A percentile compares a stretch with the other conserved stretches of the same genome.
phyloP scores from a whole-genome alignment of 2,113 vertebrate genomes.

The Peromyscus californicus region DNA sequence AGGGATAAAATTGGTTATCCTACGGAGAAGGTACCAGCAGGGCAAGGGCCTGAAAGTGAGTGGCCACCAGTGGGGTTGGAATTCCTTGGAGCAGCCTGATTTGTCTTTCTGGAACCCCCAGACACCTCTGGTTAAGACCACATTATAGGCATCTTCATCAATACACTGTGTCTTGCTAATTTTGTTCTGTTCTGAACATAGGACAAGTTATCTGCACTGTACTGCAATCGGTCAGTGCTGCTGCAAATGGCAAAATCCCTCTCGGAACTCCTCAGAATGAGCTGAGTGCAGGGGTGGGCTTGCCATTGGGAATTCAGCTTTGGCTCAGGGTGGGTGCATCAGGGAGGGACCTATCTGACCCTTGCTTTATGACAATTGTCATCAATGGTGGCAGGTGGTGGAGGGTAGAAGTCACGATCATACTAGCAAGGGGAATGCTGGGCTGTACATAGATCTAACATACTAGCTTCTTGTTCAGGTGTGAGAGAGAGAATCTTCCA shows the following conservation, averaged over 20 bases:
- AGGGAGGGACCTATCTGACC: conserved; percentile 78
- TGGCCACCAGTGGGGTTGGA: not conserved
- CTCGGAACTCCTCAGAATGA: conserved; percentile 32
- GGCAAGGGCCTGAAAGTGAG: not conserved
- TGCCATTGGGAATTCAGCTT: not conserved
- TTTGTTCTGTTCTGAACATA: not conserved
- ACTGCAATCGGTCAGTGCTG: not conserved
- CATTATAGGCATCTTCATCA: not conserved
- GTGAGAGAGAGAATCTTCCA: not conserved
- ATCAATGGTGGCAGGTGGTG: conserved; percentile 69
- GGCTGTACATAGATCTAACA: not conserved
- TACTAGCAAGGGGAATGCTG: not conserved
- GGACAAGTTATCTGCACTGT: not conserved
- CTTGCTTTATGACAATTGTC: conserved; percentile 82
- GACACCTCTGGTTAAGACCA: not conserved
- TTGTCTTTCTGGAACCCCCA: not conserved
- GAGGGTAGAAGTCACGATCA: not conserved
- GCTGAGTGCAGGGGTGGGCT: not conserved
- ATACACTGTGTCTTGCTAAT: not conserved
- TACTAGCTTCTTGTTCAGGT: not conserved
- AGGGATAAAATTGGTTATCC: not conserved
- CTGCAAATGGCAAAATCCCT: conserved; percentile 40
- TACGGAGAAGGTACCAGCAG: not conserved
- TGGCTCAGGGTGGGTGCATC: conserved; percentile 36
- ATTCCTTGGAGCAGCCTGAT: not conserved